phyloP scores from a whole-genome alignment of 2,797 vertebrate species.

The Euphonia xanthogaster region DNA sequence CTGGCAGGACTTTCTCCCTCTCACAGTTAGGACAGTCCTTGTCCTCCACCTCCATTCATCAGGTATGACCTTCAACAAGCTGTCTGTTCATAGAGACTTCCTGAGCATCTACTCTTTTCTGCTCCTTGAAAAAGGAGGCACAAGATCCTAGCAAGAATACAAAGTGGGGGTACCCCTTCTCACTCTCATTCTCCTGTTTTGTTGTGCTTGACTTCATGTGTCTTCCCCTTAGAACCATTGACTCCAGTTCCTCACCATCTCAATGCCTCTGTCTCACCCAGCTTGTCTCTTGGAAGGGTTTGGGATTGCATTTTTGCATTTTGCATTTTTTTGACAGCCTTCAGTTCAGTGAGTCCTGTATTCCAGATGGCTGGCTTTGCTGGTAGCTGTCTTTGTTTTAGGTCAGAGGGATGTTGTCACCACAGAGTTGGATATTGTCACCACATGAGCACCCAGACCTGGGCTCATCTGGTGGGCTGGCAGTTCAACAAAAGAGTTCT shows the following conservation, averaged over 20 bases:
- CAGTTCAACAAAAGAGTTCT: not conserved
- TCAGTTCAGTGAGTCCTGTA: not conserved
- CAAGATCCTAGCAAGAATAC: not conserved
- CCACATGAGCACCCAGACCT: not conserved
- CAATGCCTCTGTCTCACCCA: not conserved
- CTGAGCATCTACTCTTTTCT: not conserved
- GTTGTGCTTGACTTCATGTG: accelerated
- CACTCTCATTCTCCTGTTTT: not conserved
- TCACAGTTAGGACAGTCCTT: not conserved
- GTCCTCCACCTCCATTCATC: not conserved
- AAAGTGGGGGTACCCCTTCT: not conserved
- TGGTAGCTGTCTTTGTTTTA: not conserved
- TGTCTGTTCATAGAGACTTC: not conserved
- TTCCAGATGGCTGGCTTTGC: not conserved
- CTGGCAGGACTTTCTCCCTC: not conserved
- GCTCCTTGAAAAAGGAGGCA: not conserved
- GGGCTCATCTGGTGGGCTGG: not conserved
- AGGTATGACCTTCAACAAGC: not conserved
- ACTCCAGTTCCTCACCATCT: not conserved
- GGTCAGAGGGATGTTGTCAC: not conserved
- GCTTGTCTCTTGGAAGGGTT: not conserved
- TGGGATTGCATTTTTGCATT: not conserved
- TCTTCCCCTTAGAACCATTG: not conserved
- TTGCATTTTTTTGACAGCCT: not conserved
- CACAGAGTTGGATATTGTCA: not conserved